phyloP scores from a whole-genome alignment of 2,797 vertebrate genomes.

The Pipistrellus nathusii region DNA sequence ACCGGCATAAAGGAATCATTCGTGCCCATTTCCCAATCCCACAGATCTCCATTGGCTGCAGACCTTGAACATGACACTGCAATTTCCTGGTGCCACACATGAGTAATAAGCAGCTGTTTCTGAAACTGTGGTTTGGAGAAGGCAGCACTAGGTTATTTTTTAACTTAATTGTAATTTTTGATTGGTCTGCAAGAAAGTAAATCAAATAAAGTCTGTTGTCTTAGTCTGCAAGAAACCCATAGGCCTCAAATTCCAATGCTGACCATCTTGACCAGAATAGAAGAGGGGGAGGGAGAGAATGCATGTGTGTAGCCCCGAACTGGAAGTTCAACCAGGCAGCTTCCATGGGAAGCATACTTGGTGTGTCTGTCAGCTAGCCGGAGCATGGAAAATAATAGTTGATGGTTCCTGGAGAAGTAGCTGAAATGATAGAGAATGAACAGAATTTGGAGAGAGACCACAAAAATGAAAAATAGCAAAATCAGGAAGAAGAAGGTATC shows the following conservation, averaged over 20 bases:
- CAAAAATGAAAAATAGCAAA: slow-evolving; percentile 78
- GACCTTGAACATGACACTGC: slow-evolving; percentile 81
- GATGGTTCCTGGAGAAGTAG: slow-evolving; percentile 43
- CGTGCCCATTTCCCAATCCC: slow-evolving; percentile 67
- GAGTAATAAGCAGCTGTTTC: slow-evolving; percentile 83
- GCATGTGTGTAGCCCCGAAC: slow-evolving; percentile 61
- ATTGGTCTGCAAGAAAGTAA: slow-evolving; percentile 83
- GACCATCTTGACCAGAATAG: slow-evolving; percentile 81
- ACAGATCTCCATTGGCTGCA: slow-evolving; percentile 72
- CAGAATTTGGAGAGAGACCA: slow-evolving; percentile 79
- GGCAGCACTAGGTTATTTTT: slow-evolving; percentile 80
- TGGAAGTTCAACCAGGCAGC: slow-evolving; percentile 67
- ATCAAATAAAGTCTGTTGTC: slow-evolving; percentile 83
- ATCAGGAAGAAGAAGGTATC: slow-evolving; percentile 56
- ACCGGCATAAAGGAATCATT: slow-evolving; percentile 48
- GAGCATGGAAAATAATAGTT: slow-evolving; percentile 26
- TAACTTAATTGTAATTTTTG: slow-evolving; percentile 84
- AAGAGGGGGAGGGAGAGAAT: slow-evolving; percentile 44
- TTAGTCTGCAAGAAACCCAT: slow-evolving; percentile 84
- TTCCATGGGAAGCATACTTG: slow-evolving; percentile 30
- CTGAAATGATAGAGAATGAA: slow-evolving; percentile 54
- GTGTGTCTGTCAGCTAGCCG: background rate
- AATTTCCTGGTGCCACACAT: slow-evolving; percentile 83
- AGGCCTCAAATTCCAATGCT: slow-evolving; percentile 80
- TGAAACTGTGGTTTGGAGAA: slow-evolving; percentile 82